Conservation (phyloP, 2,888 invertebrate genomes). For the Standfussiana lucernea region DNA sequence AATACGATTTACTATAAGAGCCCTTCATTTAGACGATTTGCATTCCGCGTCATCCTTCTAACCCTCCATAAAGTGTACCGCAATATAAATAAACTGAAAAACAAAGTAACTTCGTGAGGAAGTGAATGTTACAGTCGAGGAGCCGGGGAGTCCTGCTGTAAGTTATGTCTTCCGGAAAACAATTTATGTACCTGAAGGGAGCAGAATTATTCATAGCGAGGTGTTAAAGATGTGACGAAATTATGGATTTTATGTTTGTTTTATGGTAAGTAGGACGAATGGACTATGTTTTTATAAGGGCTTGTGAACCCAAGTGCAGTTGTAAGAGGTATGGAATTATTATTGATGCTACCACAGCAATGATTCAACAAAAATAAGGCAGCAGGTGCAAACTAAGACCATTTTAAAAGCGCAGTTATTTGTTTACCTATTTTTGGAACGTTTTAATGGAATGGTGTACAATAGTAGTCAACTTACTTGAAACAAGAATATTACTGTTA, state of each 20-base stretch:
- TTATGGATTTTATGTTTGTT: conserved; percentile 25
- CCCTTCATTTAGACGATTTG: neutral
- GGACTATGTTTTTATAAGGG: neutral
- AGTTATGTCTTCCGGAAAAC: too few relatives aligned
- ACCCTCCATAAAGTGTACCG: conserved; percentile 11
- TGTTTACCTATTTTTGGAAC: too few relatives aligned
- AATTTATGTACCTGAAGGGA: too few relatives aligned
- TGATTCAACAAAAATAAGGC: neutral
- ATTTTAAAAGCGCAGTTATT: conserved; percentile 1
- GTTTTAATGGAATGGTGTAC: neutral
- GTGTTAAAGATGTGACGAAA: conserved; percentile 29
- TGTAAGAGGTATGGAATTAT: neutral
- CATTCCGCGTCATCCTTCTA: neutral
- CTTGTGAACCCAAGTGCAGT: neutral
- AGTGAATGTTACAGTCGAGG: too few relatives aligned
- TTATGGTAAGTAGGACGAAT: conserved; percentile 16
- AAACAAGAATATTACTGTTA: neutral
- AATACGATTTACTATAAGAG: neutral
- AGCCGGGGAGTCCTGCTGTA: too few relatives aligned
- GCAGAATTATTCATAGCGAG: too few relatives aligned
- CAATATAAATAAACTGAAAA: conserved; percentile 38
- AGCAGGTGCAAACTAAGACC: neutral
- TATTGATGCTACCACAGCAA: neutral
- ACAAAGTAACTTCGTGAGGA: too few relatives aligned
- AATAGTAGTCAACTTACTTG: neutral